Evolutionary conservation across 2,888 invertebrate species (phyloP).

Genomic region (Agrotis puta): DNA sequence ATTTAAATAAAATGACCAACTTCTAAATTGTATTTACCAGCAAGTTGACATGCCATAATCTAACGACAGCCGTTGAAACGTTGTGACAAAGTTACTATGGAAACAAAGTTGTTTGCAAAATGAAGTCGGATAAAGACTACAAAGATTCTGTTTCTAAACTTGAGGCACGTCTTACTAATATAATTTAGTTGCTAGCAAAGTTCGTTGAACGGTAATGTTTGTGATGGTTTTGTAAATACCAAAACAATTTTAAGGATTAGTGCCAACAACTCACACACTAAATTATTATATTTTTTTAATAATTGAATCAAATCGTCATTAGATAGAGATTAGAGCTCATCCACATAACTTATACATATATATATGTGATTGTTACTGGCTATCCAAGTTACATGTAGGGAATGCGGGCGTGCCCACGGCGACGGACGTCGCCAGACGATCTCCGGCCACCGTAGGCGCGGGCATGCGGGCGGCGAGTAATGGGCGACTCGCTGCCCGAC

Average conservation of each 20-base stretch:
- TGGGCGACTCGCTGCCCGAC: too few species aligned
- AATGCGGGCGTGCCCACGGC: constrained; percentile 4
- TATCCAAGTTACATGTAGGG: too few species aligned
- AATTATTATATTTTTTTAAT: not conserved
- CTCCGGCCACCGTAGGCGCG: too few species aligned
- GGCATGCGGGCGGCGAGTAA: too few species aligned
- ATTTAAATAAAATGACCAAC: too few species aligned
- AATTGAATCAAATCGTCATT: not conserved
- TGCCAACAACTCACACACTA: not conserved
- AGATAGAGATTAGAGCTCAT: too few species aligned
- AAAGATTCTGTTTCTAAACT: not conserved
- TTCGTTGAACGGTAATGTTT: constrained; percentile 18
- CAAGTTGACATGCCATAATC: not conserved
- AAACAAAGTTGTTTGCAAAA: not conserved
- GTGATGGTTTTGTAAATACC: constrained; percentile 35
- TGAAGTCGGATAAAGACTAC: too few species aligned
- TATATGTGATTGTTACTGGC: too few species aligned
- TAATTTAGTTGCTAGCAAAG: constrained; percentile 16
- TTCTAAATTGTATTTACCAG: not conserved
- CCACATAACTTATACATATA: too few species aligned
- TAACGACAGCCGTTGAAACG: not conserved
- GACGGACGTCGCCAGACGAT: too few species aligned
- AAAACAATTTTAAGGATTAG: not conserved
- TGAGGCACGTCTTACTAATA: constrained; percentile 27
- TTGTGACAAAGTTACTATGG: not conserved